phyloP scores from a whole-genome alignment of 2,797 vertebrate species.

The Notolepis coatsorum region DNA sequence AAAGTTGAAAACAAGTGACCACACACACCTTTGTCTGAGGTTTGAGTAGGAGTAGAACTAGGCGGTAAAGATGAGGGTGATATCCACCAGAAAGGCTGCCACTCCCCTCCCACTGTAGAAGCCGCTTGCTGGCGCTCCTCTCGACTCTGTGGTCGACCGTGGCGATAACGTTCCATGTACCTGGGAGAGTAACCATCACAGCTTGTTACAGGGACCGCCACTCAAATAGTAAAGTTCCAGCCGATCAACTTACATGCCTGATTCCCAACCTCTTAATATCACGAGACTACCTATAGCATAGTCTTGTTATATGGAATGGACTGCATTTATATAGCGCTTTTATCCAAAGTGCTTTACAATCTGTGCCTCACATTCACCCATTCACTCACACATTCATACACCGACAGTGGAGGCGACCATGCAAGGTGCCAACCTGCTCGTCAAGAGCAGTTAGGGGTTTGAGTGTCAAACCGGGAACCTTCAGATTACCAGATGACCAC shows the following conservation, averaged over 20 bases:
- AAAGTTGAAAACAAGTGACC: background rate
- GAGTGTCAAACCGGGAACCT: too few relatives aligned
- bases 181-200: conserved; percentile 61
- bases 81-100: conserved; percentile 86
- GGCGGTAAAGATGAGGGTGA: conserved; percentile 63
- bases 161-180: conserved; percentile 88
- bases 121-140: conserved; percentile 75
- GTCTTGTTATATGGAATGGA: too few relatives aligned
- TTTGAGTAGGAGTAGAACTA: conserved; percentile 63
- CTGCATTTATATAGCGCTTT: too few relatives aligned
- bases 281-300: too few relatives aligned
- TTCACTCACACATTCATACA: too few relatives aligned
- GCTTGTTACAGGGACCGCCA: background rate
- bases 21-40: conserved; percentile 42
- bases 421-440: too few relatives aligned
- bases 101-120: conserved; percentile 37
- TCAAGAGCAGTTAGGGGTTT: too few relatives aligned
- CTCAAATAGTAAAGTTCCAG: background rate
- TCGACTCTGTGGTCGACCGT: conserved; percentile 84
- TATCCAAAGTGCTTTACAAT: too few relatives aligned
- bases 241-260: background rate
- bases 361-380: too few relatives aligned
- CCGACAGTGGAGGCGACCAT: too few relatives aligned
- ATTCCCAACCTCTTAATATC: too few relatives aligned
- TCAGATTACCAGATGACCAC: too few relatives aligned